Base-by-base conservation (phyloP, 2,888 invertebrate genomes). In the Cephalotes varians region DNA sequence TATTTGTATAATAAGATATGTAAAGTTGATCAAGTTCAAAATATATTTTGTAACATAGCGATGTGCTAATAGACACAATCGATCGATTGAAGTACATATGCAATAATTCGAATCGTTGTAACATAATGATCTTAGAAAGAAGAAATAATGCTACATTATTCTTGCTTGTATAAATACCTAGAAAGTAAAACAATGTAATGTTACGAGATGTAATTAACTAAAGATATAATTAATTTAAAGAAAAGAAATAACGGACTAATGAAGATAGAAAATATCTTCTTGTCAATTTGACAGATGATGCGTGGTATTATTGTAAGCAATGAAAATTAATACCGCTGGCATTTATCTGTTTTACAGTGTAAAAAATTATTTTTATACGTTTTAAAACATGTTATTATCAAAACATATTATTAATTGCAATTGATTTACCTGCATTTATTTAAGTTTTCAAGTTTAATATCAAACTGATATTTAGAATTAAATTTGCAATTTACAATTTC, bases 41-140 rank as follows among this genome's bases (percentile, higher is more conserved):
- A 44, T 73, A 56, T 80, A 72, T 79, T 72, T 73, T 54, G 15
- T 54, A 67, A 86, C 56, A 21, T 69, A 84, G 60, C 67, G 65
- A 72, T 83, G 47, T 44, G n/a, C 51, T 71, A 69, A 74, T 64
- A 65, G 44, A 62, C 1, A 47, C 58, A 15, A 44, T 65, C 47
- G 44, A 81, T 71, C 1, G 4, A n/a, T 56, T 54, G 18, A 51
- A 37, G 65, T 58, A 69, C 56, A 37, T 25, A 74, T 76, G 37
- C 58, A 62, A 76, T 76, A 80, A 76, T 72, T n/a, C n/a, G n/a
- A n/a, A n/a, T n/a, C n/a, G 0, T 31, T 58, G 21, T 79, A 79
- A 58, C 5, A 18, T 44, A 56, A 28, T 37, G 44, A 71, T 71
- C 7, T 4, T 71, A 34, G 5, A 72, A 25, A 12, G 18, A 18